Percentiles rank a stretch among this genome's conserved stretches.
phyloP scores from a whole-genome alignment of 2,888 invertebrate genomes.

The Sacculina carcini region DNA sequence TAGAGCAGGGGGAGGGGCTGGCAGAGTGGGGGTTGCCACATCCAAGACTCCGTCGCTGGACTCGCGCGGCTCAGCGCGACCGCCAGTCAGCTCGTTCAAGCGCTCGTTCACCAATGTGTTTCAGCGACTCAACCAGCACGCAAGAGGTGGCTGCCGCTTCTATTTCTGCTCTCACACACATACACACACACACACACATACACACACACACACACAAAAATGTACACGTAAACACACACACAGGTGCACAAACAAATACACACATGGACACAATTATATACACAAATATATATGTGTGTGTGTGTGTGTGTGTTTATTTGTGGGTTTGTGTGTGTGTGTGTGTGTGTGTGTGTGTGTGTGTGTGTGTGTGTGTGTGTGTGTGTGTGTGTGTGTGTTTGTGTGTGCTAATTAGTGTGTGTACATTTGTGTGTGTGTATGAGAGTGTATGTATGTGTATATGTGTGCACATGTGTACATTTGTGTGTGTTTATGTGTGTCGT shows the following conservation, averaged over 20 bases:
- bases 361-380: background rate
- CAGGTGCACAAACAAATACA: background rate
- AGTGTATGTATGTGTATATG: too few relatives aligned
- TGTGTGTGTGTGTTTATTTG: too few relatives aligned
- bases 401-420: too few relatives aligned
- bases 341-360: background rate
- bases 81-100: too few relatives aligned
- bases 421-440: too few relatives aligned
- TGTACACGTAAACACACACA: background rate
- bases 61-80: constrained; percentile 29
- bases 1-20: background rate
- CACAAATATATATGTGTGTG: background rate
- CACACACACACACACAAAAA: background rate
- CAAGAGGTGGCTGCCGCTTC: constrained; percentile 36
- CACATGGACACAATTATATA: background rate
- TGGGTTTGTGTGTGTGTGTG: too few relatives aligned
- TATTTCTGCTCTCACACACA: constrained; percentile 37
- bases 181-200: background rate
- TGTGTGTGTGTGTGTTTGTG: too few relatives aligned
- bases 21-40: background rate
- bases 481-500: background rate
- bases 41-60: background rate
- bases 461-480: too few relatives aligned
- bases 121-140: constrained; percentile 48
- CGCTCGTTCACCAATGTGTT: constrained; percentile 50